Evolutionary conservation across 2,113 vertebrate species (phyloP), one percentile per base, ranked within the genome.

Genomic region (Cyprinodon brontotheroides): DNA sequence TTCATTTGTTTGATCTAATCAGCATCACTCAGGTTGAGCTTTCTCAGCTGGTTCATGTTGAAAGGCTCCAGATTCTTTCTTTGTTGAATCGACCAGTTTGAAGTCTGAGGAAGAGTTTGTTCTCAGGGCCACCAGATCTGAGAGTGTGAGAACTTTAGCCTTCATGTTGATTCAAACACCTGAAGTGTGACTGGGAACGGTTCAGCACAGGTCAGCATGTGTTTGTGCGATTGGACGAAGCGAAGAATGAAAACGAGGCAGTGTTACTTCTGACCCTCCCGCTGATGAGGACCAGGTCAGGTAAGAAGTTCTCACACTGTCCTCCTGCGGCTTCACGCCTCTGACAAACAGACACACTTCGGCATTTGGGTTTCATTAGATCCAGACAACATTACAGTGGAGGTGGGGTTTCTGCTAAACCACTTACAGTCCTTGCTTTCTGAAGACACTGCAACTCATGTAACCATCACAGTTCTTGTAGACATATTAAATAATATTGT

Each of bases 301-400:
- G 65, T 48, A 65, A 17, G 36, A 81, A 81, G 85, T 89, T 89
- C 85, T 89, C 85, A 87, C 82, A 79, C 87, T 78, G 72, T 83
- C 67, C 48, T 84, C 82, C 85, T 77, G 80, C 66, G 79, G 82
- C 36, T 79, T 87, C 82, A 87, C 87, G 81, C 80, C 72, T 82
- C 74, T 1, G 37, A 22, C 37, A 14, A 22, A 29, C 20, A 60
- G 5, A 61, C 65, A 38, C 67, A 69, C 67, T 61, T 63, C 11
- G n/a, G 45, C 41, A 12, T 17, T 6, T 37, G 29, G 13, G 65
- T 48, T 48, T 66, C 10, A 17, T 3, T 43, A 6, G 20, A 7
- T 41, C 29, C 39, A 53, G 64, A 13, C 11, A 41, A 41, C 41
- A 41, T 41, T 41, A 41, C 41, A 41, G 48, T 50, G 48, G 48